Evolutionary conservation across 2,113 vertebrate species (phyloP), one percentile per base, ranked within the genome.

Genomic region (rat (Rattus norvegicus)): DNA sequence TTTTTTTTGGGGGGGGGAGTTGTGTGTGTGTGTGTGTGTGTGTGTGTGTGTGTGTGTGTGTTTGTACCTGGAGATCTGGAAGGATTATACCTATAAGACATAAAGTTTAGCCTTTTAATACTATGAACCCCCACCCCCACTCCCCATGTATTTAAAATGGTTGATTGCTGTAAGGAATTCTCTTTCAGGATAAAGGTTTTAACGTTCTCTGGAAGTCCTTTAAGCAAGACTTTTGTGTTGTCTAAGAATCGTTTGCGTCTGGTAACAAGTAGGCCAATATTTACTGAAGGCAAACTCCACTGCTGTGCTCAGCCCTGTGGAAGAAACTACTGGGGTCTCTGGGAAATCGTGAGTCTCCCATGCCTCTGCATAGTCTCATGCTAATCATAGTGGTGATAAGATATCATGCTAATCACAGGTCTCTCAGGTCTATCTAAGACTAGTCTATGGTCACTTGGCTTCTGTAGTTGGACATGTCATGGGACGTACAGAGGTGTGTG

Each of bases 131-230:
- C 43, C 43, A 43, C 43, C 43, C 43, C 43, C 43, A 43, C 80
- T 12, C 33, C n/a, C 54, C 88, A 39, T 94, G 77, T 79, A 80
- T 65, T 95, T 96, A 47, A 73, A 92, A 93, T 84, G 16, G 63
- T 49, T 94, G 73, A 22, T 47, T 22, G 49, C 56, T 81, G 63
- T 90, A 65, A 81, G 16, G 43, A 77, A 76, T 3, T 4, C 8
- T 88, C 77, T 47, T 69, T 73, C 16, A 88, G 8, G 24, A 8
- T 79, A 52, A 94, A 39, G 17, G 30, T 73, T 90, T 90, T 77
- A 63, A 43, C 11, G 22, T 63, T 0, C 75, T 52, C 22, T 1
- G 36, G 56, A 69, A 52, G 26, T 88, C 63, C 85, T 69, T 54
- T 76, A 47, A 84, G 19, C 20, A 77, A 80, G 28, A 43, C 52